A percentile compares a stretch with the other conserved stretches of the same genome.
Evolutionary conservation across 2,113 vertebrate genomes (phyloP).

Genomic region (Prionailurus bengalensis): DNA sequence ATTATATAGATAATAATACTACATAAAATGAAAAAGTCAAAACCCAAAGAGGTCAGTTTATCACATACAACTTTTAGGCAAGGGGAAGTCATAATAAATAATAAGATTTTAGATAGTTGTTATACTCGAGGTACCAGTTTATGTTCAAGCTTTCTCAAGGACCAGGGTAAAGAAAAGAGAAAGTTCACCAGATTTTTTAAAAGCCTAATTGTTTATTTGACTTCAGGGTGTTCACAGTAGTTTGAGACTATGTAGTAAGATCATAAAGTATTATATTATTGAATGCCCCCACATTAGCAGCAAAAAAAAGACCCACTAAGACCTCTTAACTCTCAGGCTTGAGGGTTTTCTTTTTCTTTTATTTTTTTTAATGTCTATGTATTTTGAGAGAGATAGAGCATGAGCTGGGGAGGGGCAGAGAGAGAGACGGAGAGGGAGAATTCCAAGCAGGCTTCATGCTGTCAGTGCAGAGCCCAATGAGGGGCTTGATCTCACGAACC

Average conservation of each 20-base stretch:
- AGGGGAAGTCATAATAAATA: slow-evolving; percentile 51
- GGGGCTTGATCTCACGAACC: too few species aligned
- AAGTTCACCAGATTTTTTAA: slow-evolving; percentile 45
- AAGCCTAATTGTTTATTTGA: neutral
- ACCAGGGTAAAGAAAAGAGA: neutral
- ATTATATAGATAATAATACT: neutral
- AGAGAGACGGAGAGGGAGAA: too few species aligned
- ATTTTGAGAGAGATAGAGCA: too few species aligned
- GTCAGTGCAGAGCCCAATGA: too few species aligned
- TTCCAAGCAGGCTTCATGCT: too few species aligned
- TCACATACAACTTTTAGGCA: slow-evolving; percentile 46
- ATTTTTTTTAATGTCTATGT: too few species aligned
- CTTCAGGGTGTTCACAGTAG: slow-evolving; percentile 1
- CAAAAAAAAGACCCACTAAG: neutral
- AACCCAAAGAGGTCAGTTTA: slow-evolving; percentile 10
- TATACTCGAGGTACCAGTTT: slow-evolving; percentile 8
- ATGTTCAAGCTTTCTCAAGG: slow-evolving; percentile 29
- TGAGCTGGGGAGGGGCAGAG: too few species aligned
- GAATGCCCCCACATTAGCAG: neutral
- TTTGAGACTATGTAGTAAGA: neutral
- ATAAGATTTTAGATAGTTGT: slow-evolving; percentile 28
- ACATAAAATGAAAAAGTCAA: slow-evolving; percentile 36
- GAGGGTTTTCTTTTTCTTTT: neutral
- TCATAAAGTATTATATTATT: neutral
- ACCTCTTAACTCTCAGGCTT: slow-evolving; percentile 18